Evolutionary conservation across 2,888 invertebrate genomes (phyloP).

Genomic region (Drosophila gaucha): DNA sequence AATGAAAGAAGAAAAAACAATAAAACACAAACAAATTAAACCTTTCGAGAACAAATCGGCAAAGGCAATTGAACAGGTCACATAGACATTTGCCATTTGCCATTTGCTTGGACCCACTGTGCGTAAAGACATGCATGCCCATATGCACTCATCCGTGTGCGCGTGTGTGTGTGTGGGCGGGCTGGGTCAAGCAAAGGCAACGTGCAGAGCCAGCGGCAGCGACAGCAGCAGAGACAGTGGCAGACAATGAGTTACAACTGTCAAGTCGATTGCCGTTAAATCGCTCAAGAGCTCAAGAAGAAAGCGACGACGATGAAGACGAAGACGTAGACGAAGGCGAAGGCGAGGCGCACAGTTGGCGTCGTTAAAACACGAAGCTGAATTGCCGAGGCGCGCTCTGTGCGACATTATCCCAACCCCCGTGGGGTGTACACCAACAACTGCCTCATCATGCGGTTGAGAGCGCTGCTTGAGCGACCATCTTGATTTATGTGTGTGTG

Average conservation of each 20-base stretch:
- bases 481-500: conserved; percentile 29
- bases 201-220: conserved; percentile 2
- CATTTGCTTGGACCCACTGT: conserved; percentile 12
- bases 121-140: background rate
- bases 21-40: conserved; percentile 16
- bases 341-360: conserved; percentile 33
- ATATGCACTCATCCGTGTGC: background rate
- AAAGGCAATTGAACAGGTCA: conserved; percentile 14
- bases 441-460: conserved; percentile 20
- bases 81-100: too few relatives aligned
- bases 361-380: conserved; percentile 35
- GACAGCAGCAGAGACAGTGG: conserved; percentile 17
- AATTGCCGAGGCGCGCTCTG: conserved; percentile 34
- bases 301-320: conserved; percentile 4
- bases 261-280: conserved; percentile 62
- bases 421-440: conserved; percentile 19
- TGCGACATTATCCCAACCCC: conserved; percentile 46
- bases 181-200: conserved; percentile 27
- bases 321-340: conserved; percentile 1
- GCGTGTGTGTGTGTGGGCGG: conserved; percentile 31
- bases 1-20: background rate
- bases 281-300: conserved; percentile 49
- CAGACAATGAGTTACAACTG: conserved; percentile 60
- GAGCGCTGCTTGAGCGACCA: conserved; percentile 35
- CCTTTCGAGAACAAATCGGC: conserved; percentile 34